These are phyloP conservation scores for Augiades crinisus DNA, from an alignment of 2,888 invertebrate genomes.

Conservation along the genomic window DNA sequence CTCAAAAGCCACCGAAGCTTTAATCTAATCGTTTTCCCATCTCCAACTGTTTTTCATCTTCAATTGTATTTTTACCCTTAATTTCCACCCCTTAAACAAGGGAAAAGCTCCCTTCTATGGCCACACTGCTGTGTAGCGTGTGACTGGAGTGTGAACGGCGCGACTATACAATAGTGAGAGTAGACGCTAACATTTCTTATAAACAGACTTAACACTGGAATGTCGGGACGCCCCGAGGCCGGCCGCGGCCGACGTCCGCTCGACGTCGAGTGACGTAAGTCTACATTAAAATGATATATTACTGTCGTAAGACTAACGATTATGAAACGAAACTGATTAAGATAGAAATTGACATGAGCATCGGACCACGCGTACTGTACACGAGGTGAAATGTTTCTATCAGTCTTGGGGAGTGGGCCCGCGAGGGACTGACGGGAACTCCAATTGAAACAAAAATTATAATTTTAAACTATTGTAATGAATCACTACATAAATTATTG, in stretches of 20 bases:
- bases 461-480: slow-evolving; percentile 61
- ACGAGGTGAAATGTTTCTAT: slow-evolving; percentile 68
- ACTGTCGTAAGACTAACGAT: slow-evolving; percentile 27
- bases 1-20: no score
- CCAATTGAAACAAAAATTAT: slow-evolving; percentile 63
- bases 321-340: slow-evolving; percentile 25
- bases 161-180: no score
- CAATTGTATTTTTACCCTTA: no score
- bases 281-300: slow-evolving; percentile 28
- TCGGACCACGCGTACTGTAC: slow-evolving; percentile 53
- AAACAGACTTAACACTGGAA: slow-evolving; percentile 29
- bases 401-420: slow-evolving; percentile 62
- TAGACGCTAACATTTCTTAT: slow-evolving; percentile 4
- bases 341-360: slow-evolving; percentile 67
- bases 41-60: no score
- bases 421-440: slow-evolving; percentile 45
- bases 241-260: slow-evolving; percentile 22
- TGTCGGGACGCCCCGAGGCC: slow-evolving; percentile 22
- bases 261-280: slow-evolving; percentile 23
- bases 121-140: no score
- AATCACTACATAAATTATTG: slow-evolving; percentile 74
- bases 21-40: no score
- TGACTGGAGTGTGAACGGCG: no score
- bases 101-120: no score
- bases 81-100: no score